Conservation (phyloP, 1,140 invertebrate genomes). For the Eulimnadia texana region DNA sequence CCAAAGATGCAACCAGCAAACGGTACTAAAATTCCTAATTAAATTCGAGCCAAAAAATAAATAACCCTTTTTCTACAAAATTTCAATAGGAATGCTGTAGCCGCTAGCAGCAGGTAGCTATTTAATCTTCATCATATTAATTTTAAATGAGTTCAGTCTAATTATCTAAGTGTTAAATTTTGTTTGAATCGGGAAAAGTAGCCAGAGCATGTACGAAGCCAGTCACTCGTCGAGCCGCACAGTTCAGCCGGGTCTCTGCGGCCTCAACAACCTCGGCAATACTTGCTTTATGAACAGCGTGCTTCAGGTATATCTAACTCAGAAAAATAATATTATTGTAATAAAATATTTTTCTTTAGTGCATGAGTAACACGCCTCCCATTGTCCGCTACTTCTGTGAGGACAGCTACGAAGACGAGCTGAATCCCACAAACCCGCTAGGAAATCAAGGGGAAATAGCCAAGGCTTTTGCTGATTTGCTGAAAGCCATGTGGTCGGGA, state of each 20-base stretch:
- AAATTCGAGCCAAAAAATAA: conserved; percentile 7
- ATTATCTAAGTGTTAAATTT: background rate
- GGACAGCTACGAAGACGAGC: conserved; percentile 35
- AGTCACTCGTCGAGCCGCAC: conserved; percentile 7
- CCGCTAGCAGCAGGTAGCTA: too few relatives aligned
- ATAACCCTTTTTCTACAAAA: conserved; percentile 18
- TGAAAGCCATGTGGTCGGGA: conserved; percentile 44
- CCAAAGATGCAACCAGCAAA: conserved; percentile 30
- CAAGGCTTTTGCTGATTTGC: conserved; percentile 40
- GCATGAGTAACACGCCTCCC: conserved; percentile 35
- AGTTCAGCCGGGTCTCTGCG: conserved; percentile 35
- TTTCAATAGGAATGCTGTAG: too few relatives aligned
- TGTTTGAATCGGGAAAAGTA: background rate
- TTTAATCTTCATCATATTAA: too few relatives aligned
- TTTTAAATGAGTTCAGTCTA: background rate
- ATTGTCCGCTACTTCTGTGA: conserved; percentile 38
- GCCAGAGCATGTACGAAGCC: background rate
- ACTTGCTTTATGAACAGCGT: conserved; percentile 51
- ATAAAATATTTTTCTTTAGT: conserved; percentile 23
- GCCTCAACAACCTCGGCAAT: conserved; percentile 43
- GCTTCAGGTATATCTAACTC: conserved; percentile 28
- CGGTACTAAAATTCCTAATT: conserved; percentile 16
- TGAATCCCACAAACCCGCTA: conserved; percentile 45
- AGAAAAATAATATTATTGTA: background rate
- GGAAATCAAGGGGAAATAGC: conserved; percentile 48